phyloP scores from a whole-genome alignment of 2,113 vertebrate genomes.

The Falcunculus frontatus region DNA sequence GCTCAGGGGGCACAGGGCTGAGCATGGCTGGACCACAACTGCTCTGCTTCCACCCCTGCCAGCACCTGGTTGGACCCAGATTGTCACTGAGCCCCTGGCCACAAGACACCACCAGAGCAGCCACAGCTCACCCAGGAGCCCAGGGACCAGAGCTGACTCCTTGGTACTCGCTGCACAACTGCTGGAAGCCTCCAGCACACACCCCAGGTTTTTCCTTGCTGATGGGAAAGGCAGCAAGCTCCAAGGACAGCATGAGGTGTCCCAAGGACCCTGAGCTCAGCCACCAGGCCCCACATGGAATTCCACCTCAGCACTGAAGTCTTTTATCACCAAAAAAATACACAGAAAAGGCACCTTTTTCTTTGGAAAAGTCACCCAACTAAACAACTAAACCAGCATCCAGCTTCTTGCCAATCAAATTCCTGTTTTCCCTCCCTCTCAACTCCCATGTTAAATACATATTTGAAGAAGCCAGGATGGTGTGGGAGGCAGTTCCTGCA shows the following conservation, averaged over 20 bases:
- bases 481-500: neutral
- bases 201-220: neutral
- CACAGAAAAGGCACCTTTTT: neutral
- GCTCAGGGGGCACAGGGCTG: rapidly evolving
- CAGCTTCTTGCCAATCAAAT: neutral
- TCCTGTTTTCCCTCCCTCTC: neutral
- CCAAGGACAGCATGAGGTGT: neutral
- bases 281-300: neutral
- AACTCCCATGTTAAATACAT: neutral
- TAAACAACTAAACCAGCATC: neutral
- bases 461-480: neutral
- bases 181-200: neutral
- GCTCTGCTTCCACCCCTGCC: neutral
- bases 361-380: neutral
- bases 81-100: rapidly evolving
- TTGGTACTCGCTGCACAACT: rapidly evolving
- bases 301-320: neutral
- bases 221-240: neutral
- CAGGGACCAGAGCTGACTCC: neutral
- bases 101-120: neutral
- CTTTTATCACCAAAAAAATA: neutral
- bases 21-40: neutral
- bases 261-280: neutral
- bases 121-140: neutral
- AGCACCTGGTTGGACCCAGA: neutral